Conservation (phyloP, 2,888 invertebrate genomes). For the Dinocampus coccinellae region DNA sequence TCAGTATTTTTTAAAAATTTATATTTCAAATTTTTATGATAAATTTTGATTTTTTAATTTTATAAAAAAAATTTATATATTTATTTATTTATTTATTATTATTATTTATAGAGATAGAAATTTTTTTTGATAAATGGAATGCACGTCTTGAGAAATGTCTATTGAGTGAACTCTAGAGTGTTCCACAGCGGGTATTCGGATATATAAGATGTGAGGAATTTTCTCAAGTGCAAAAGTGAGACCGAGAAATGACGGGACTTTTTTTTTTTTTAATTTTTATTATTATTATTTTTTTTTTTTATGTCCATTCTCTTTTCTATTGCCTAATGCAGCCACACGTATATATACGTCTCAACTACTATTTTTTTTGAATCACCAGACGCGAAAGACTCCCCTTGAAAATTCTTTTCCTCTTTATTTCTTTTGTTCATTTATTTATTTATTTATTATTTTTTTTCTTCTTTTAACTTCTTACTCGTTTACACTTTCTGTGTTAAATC, state of each 20-base stretch:
- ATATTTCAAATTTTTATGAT: too few relatives aligned
- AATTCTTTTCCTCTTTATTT: neutral
- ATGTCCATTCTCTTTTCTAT: neutral
- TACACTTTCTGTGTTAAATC: conserved; percentile 46
- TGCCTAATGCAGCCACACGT: neutral
- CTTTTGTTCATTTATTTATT: neutral
- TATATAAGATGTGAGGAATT: neutral
- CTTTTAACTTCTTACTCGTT: neutral
- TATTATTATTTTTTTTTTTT: neutral
- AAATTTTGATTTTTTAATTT: too few relatives aligned
- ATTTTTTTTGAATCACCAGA: neutral
- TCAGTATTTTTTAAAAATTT: too few relatives aligned
- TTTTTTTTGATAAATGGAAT: neutral
- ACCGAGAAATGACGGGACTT: neutral
- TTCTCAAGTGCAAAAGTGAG: neutral
- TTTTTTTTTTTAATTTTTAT: too few relatives aligned
- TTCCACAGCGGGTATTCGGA: neutral
- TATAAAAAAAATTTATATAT: too few relatives aligned
- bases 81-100: neutral
- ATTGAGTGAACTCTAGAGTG: neutral
- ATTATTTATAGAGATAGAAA: neutral
- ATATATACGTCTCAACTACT: neutral
- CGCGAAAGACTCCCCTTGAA: conserved; percentile 2
- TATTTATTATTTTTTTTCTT: neutral
- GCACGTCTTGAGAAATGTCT: neutral